These are phyloP conservation scores for Heliconius charithonia DNA, from an alignment of 2,888 invertebrate species.

Conservation along the genomic window DNA sequence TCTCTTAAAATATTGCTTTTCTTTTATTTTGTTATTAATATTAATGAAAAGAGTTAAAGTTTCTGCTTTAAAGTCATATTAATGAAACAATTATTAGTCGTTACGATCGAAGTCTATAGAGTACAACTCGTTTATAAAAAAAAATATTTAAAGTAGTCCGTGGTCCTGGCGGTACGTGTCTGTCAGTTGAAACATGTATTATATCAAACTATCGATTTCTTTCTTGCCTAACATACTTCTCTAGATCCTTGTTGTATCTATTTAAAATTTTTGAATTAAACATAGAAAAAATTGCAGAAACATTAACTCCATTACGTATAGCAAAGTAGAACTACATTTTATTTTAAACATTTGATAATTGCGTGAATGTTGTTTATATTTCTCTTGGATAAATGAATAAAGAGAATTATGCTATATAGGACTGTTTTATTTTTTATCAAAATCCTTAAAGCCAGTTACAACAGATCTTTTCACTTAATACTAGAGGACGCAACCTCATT, in stretches of 20 bases:
- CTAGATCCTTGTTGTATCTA: too few relatives aligned
- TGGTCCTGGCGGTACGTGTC: too few relatives aligned
- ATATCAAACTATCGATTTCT: too few relatives aligned
- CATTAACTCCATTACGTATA: constrained; percentile 13
- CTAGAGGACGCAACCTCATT: too few relatives aligned
- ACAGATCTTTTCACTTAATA: too few relatives aligned
- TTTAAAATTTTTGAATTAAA: neutral
- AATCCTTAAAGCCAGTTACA: too few relatives aligned
- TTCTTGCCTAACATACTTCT: too few relatives aligned
- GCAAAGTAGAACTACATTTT: constrained; percentile 31
- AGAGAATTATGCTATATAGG: constrained; percentile 46
- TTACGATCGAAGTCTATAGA: too few relatives aligned
- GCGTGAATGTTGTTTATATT: constrained; percentile 60
- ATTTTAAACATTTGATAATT: constrained; percentile 48
- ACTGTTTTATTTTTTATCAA: constrained; percentile 25
- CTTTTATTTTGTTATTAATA: neutral
- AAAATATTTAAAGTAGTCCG: too few relatives aligned
- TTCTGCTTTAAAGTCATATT: neutral
- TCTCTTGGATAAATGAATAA: constrained; percentile 68
- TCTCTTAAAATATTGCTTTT: neutral
- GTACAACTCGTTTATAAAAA: too few relatives aligned
- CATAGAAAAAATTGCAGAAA: neutral
- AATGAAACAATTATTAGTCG: too few relatives aligned
- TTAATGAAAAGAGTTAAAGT: neutral
- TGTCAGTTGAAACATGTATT: too few relatives aligned